Evolutionary conservation across 2,113 vertebrate species (phyloP).

Genomic region (Tachysurus vachellii): DNA sequence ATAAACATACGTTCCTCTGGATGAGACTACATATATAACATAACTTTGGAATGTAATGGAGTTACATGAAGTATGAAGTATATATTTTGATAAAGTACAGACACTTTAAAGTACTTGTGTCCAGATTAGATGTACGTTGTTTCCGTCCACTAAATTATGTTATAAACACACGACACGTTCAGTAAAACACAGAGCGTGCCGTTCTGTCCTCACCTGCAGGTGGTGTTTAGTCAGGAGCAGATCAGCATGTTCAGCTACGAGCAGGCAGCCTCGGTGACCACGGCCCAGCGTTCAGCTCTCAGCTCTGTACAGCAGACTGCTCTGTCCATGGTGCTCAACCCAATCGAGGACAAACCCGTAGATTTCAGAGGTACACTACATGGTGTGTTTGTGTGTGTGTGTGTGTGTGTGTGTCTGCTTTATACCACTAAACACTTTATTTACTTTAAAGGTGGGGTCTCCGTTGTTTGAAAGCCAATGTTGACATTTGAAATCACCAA

Average conservation of each 20-base stretch:
- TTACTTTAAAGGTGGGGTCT: not conserved
- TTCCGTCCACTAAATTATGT: too few species aligned
- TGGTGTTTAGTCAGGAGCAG: slow-evolving; percentile 69
- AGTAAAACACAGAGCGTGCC: not conserved
- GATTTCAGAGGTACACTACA: slow-evolving; percentile 68
- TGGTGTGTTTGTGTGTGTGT: too few species aligned
- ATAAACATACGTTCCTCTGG: too few species aligned
- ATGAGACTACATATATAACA: too few species aligned
- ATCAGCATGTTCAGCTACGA: slow-evolving; percentile 77
- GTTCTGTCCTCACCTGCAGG: slow-evolving; percentile 52
- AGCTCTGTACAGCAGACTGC: slow-evolving; percentile 67
- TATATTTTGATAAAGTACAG: not conserved
- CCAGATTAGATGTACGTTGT: not conserved
- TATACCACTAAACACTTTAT: not conserved
- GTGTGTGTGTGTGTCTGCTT: not conserved
- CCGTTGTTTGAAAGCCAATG: too few species aligned
- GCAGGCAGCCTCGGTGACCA: slow-evolving; percentile 73
- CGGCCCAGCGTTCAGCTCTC: slow-evolving; percentile 61
- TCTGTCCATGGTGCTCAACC: slow-evolving; percentile 73
- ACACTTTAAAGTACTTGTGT: not conserved
- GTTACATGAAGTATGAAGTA: not conserved
- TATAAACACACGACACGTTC: not conserved
- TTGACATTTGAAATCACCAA: too few species aligned
- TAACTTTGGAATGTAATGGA: not conserved
- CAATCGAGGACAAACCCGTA: slow-evolving; percentile 65